Evolutionary conservation across 1,140 invertebrate genomes (phyloP).

Genomic region (Drosophila willistoni): DNA sequence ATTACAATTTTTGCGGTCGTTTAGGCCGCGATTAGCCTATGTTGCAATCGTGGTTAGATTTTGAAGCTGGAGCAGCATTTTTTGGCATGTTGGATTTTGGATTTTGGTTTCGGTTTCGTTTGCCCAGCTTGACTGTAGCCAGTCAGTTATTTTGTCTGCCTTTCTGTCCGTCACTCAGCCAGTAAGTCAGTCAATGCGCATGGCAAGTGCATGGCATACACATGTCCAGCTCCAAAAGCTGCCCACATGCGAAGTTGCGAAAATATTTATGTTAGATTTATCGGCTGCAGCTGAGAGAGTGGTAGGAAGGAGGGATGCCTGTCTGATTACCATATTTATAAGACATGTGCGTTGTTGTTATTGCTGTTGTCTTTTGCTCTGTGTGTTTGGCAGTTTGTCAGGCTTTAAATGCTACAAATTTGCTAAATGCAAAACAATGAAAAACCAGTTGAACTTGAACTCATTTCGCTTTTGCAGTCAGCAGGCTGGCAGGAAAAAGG

Average conservation of each 20-base stretch:
- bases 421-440: conserved; percentile 32
- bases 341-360: conserved; percentile 39
- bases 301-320: conserved; percentile 13
- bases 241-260: conserved; percentile 69
- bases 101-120: neutral
- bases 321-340: conserved; percentile 76
- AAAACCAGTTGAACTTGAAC: conserved; percentile 72
- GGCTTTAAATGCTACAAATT: conserved; percentile 73
- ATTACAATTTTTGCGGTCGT: conserved; percentile 40
- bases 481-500: conserved; percentile 59
- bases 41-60: conserved; percentile 52
- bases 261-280: conserved; percentile 77
- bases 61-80: conserved; percentile 12
- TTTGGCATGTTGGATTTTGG: neutral
- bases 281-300: conserved; percentile 31
- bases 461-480: conserved; percentile 31
- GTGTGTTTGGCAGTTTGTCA: conserved; percentile 71
- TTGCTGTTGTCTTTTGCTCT: conserved; percentile 19
- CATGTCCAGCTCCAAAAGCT: conserved; percentile 64
- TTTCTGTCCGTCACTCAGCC: conserved; percentile 34
- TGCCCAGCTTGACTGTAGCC: neutral
- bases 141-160: conserved; percentile 33
- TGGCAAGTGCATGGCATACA: conserved; percentile 76
- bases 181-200: conserved; percentile 56
- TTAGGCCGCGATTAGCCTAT: conserved; percentile 58